Evolutionary conservation across 2,797 vertebrate genomes (phyloP).

Genomic region (Salmo trutta): DNA sequence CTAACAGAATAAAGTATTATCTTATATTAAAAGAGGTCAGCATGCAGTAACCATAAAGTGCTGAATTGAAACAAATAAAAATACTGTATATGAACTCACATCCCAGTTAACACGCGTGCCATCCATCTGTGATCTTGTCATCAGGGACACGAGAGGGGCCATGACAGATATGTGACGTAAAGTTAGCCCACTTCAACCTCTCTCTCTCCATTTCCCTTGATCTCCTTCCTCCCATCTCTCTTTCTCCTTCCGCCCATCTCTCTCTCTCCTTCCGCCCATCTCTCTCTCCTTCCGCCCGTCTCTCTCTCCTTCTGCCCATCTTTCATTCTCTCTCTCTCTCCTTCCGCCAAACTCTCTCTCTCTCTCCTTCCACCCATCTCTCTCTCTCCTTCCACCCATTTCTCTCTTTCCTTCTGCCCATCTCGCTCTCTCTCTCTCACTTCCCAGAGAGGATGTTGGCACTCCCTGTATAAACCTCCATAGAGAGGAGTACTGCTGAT

Average conservation of each 20-base stretch:
- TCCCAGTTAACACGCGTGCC: constrained; percentile 28
- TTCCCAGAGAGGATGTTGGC: no score
- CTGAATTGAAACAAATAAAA: constrained; percentile 15
- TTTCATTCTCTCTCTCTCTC: no score
- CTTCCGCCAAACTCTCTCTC: no score
- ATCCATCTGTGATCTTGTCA: constrained; percentile 74
- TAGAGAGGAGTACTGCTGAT: no score
- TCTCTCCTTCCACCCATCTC: not conserved
- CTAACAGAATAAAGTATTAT: not conserved
- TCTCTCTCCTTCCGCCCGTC: no score
- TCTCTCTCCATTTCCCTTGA: not conserved
- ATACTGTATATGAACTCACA: constrained; percentile 33
- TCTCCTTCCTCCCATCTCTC: not conserved
- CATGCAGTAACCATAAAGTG: not conserved
- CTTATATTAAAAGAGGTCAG: no score
- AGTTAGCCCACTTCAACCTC: constrained; percentile 70
- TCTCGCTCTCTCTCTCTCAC: not conserved
- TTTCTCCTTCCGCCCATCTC: no score
- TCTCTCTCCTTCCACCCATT: not conserved
- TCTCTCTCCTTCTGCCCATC: no score
- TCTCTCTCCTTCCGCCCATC: no score
- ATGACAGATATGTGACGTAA: constrained; percentile 73
- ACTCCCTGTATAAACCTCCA: no score
- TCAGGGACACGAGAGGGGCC: constrained; percentile 66
- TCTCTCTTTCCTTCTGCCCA: not conserved